Conservation (phyloP, 2,797 vertebrate genomes). For the Netta rufina region DNA sequence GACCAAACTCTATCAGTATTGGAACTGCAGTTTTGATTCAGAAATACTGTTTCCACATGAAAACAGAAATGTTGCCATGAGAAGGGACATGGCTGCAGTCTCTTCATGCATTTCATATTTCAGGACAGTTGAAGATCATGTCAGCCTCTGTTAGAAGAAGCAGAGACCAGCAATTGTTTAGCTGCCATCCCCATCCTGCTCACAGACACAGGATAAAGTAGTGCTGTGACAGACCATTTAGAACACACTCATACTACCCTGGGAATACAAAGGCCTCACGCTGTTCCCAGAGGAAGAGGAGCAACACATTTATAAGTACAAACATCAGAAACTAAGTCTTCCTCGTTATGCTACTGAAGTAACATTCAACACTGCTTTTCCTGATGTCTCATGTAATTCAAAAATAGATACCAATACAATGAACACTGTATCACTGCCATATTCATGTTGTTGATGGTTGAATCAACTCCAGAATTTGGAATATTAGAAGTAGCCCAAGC, state of each 20-base stretch:
- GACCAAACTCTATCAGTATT: not conserved
- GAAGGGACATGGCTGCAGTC: accelerated
- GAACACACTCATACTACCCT: not conserved
- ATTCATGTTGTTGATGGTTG: not conserved
- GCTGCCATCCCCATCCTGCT: not conserved
- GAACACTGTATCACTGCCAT: not conserved
- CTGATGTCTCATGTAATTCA: not conserved
- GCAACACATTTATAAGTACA: not conserved
- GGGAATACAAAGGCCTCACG: not conserved
- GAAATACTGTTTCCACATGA: not conserved
- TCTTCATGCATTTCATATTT: not conserved
- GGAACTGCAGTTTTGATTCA: not conserved
- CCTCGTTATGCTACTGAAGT: not conserved
- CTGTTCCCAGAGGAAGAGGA: not conserved
- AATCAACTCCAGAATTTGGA: conserved; percentile 25
- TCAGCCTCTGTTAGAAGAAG: not conserved
- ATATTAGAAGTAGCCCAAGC: conserved; percentile 12
- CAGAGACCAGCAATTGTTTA: not conserved
- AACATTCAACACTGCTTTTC: conserved; percentile 1
- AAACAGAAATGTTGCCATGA: not conserved
- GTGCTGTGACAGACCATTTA: not conserved
- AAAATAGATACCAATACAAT: not conserved
- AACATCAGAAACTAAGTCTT: not conserved
- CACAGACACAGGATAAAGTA: not conserved
- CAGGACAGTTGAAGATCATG: not conserved